Evolutionary conservation across 2,888 invertebrate genomes (phyloP).

Genomic region (Cenopis cana): DNA sequence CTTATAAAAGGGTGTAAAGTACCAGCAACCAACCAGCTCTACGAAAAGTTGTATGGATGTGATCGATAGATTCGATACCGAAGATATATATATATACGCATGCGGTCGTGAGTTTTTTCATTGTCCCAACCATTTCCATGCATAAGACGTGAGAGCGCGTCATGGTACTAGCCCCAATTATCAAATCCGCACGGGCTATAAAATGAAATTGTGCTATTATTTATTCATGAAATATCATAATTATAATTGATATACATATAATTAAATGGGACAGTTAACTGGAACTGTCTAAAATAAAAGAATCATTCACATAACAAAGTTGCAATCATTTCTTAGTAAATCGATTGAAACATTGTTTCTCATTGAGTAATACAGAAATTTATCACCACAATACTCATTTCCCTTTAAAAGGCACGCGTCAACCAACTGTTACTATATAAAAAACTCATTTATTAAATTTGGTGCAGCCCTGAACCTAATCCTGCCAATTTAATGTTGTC

Average conservation of each 20-base stretch:
- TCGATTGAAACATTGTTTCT: slow-evolving; percentile 50
- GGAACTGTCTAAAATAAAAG: slow-evolving; percentile 19
- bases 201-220: background rate
- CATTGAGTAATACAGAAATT: slow-evolving; percentile 58
- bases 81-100: too few relatives aligned
- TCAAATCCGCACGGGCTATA: background rate
- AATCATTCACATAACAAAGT: slow-evolving; percentile 48
- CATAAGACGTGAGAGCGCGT: background rate
- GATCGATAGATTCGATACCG: too few relatives aligned
- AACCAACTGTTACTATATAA: slow-evolving; percentile 55
- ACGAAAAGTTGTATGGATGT: too few relatives aligned
- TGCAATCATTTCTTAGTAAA: slow-evolving; percentile 44
- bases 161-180: too few relatives aligned
- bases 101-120: too few relatives aligned
- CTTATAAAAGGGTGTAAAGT: slow-evolving; percentile 62
- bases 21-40: slow-evolving; percentile 40
- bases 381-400: slow-evolving; percentile 52
- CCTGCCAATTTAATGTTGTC: slow-evolving; percentile 27
- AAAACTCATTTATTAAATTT: slow-evolving; percentile 58
- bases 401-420: slow-evolving; percentile 51
- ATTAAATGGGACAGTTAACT: slow-evolving; percentile 20
- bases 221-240: background rate
- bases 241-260: background rate
- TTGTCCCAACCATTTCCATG: background rate
- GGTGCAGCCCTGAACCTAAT: slow-evolving; percentile 48